Evolutionary conservation across 1,140 invertebrate genomes (phyloP), one percentile per base, ranked within the genome.

Genomic region (Phenacoccus solenopsis): DNA sequence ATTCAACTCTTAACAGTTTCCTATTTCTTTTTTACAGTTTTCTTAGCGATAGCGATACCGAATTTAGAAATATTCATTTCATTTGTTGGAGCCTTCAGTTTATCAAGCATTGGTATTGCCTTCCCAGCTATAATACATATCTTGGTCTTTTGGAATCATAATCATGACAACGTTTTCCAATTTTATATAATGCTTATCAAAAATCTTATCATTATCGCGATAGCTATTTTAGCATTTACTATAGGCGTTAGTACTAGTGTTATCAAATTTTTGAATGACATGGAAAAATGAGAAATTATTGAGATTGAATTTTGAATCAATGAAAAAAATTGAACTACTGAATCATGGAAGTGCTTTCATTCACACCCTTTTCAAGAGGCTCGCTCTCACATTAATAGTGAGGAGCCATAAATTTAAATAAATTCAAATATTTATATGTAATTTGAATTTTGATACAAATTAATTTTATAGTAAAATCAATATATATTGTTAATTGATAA

Each of bases 51-150:
- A 5, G 82, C 85, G 0, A 85, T 95, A 67, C 91, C 91, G 0
- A 84, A 91, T 73, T 79, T 98, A 73, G 90, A 90, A 21, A 81
- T 91, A 0, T 87, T 94, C 76, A 95, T 96, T 70, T 88, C 91
- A 0, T 80, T 93, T 28, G 87, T 94, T 69, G 93, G 93, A n/a
- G 89, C 93, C 0, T 80, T 93, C n/a, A 88, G 88, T 70, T 83
- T 90, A 20, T 89, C 89, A 1, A 85, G 89, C 12, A 82, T 94
- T 59, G 90, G 90, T 0, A 81, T 94, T 4, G 86, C 93, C 13
- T 89, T 94, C 75, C 93, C 93, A 12, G 89, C 89, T 0, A 76
- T 92, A 25, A 88, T 95, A 75, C 89, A 94, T 74, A 81, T 88
- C 28, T 83, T 89, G 74, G 77, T 85, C 1, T 78, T 80, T 69